Conservation (phyloP, 2,888 invertebrate genomes). For the Diadegma fenestrale region DNA sequence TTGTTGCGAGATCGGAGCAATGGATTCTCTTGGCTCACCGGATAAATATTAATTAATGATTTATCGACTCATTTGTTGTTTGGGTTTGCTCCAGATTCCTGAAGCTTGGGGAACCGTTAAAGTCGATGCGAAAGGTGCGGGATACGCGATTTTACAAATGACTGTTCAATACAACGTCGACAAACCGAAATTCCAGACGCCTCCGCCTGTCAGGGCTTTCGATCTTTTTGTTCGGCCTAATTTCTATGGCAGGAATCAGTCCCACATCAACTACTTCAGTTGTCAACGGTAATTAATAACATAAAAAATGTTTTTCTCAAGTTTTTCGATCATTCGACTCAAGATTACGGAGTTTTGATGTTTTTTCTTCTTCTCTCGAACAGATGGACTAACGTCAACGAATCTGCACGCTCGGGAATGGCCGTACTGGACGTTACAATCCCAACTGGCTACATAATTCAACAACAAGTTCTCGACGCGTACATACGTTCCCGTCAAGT, state of each 20-base stretch:
- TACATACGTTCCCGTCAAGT: constrained; percentile 94
- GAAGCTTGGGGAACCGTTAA: constrained; percentile 97
- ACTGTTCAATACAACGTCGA: constrained; percentile 97
- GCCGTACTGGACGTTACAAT: constrained; percentile 94
- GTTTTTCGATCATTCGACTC: neutral
- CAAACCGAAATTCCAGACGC: constrained; percentile 92
- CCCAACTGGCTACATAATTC: constrained; percentile 96
- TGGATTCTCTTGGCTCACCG: neutral
- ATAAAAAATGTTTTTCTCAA: neutral
- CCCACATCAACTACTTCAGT: constrained; percentile 93
- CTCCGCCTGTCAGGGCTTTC: constrained; percentile 93
- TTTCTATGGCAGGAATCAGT: constrained; percentile 96
- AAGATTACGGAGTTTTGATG: neutral
- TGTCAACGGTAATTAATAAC: constrained; percentile 91
- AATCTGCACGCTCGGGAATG: constrained; percentile 94
- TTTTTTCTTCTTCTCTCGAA: neutral
- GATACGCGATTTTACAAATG: constrained; percentile 97
- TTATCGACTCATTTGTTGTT: neutral
- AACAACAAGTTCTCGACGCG: constrained; percentile 94
- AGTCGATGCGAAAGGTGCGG: constrained; percentile 96
- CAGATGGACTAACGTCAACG: constrained; percentile 92
- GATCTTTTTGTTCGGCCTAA: constrained; percentile 90
- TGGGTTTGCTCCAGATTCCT: constrained; percentile 89
- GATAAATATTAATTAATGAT: neutral
- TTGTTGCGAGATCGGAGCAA: neutral